Conservation (phyloP, 2,113 vertebrate species). For the Sturnira hondurensis region DNA sequence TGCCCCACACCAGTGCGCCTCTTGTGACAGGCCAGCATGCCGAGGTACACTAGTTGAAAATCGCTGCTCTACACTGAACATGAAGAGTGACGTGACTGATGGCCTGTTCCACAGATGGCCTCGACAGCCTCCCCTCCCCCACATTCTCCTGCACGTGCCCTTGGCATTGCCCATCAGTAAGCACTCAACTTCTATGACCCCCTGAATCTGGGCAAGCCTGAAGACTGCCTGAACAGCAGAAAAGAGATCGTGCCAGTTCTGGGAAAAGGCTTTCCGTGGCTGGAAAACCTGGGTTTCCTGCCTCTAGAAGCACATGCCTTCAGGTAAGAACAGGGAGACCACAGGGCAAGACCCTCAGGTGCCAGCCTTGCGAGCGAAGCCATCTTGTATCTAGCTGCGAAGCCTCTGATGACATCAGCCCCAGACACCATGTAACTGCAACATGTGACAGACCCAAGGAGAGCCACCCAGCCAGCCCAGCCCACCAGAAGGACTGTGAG, state of each 20-base stretch:
- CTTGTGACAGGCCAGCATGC: no score
- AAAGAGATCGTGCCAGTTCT: neutral
- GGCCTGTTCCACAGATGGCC: neutral
- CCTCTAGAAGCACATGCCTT: neutral
- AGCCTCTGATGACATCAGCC: no score
- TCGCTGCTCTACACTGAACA: neutral
- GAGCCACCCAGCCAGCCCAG: neutral
- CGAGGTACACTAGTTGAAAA: neutral
- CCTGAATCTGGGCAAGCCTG: neutral
- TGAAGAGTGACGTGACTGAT: neutral
- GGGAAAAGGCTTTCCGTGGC: neutral
- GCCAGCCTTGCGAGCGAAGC: neutral
- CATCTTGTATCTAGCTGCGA: rapidly evolving
- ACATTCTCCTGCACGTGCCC: rapidly evolving
- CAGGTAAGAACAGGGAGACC: neutral
- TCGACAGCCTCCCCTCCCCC: neutral
- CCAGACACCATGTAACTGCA: neutral
- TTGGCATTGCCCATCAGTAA: neutral
- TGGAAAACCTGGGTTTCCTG: neutral
- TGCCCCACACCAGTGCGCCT: neutral
- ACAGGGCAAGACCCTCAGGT: rapidly evolving
- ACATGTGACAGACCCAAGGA: neutral
- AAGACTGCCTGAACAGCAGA: neutral
- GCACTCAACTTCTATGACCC: neutral
- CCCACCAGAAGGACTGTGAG: neutral